phyloP scores from a whole-genome alignment of 1,140 invertebrate species.

The Tyrophagus putrescentiae region DNA sequence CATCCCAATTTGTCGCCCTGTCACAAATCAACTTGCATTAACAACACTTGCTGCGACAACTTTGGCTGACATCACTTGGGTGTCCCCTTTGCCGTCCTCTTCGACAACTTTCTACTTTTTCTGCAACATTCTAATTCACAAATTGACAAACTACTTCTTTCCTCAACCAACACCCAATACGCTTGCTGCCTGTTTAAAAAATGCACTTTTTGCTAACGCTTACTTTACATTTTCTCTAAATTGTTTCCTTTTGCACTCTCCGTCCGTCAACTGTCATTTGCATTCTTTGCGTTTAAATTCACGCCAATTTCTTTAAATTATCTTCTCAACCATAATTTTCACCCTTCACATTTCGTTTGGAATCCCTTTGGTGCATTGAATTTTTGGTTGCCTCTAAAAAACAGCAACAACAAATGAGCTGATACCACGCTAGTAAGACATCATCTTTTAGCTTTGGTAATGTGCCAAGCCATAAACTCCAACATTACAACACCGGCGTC shows the following conservation, averaged over 20 bases:
- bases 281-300: background rate
- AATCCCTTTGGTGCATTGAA: background rate
- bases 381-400: background rate
- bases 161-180: too few relatives aligned
- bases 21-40: too few relatives aligned
- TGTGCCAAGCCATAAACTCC: conserved; percentile 46
- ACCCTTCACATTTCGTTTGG: background rate
- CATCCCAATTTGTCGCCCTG: too few relatives aligned
- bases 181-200: too few relatives aligned
- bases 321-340: background rate
- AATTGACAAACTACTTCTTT: too few relatives aligned
- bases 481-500: conserved; percentile 29
- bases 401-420: conserved; percentile 49
- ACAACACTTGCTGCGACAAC: too few relatives aligned
- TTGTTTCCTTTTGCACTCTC: background rate
- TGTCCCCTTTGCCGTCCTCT: too few relatives aligned
- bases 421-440: conserved; percentile 53
- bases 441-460: conserved; percentile 56
- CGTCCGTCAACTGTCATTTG: background rate
- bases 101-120: too few relatives aligned
- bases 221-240: background rate
- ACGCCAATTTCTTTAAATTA: background rate
- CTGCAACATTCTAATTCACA: too few relatives aligned
- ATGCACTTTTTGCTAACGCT: conserved; percentile 7
- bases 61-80: too few relatives aligned